These are phyloP conservation scores for Dasyprocta punctata DNA, from an alignment of 2,113 vertebrate genomes.

Conservation along the genomic window DNA sequence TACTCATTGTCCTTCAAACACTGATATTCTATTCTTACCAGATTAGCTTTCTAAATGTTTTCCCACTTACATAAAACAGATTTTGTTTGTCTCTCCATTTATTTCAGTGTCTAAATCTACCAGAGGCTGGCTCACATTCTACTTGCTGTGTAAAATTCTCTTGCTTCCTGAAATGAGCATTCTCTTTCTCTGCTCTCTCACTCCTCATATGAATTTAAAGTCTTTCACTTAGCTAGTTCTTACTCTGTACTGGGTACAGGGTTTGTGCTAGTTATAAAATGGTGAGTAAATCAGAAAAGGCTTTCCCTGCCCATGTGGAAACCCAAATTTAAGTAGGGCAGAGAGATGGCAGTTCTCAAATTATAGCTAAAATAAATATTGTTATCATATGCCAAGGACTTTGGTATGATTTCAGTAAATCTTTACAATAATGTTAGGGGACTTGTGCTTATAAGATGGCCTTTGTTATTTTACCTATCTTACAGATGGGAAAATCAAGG, in stretches of 20 bases:
- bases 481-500: not conserved
- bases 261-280: not conserved
- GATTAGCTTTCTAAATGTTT: not conserved
- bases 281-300: not conserved
- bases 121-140: not conserved
- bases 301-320: not conserved
- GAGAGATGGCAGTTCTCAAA: not conserved
- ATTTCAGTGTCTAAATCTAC: not conserved
- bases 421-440: not conserved
- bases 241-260: not conserved
- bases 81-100: not conserved
- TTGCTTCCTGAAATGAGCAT: not conserved
- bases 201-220: not conserved
- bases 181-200: no score
- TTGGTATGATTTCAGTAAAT: constrained; percentile 19
- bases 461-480: not conserved
- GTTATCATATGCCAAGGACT: not conserved
- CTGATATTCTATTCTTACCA: not conserved
- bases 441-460: not conserved
- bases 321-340: not conserved
- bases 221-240: not conserved
- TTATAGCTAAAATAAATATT: not conserved
- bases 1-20: not conserved
- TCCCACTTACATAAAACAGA: not conserved
- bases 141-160: not conserved